Evolutionary conservation across 2,113 vertebrate genomes (phyloP), one percentile per base, ranked within the genome.

Genomic region (Tyrannus savana): DNA sequence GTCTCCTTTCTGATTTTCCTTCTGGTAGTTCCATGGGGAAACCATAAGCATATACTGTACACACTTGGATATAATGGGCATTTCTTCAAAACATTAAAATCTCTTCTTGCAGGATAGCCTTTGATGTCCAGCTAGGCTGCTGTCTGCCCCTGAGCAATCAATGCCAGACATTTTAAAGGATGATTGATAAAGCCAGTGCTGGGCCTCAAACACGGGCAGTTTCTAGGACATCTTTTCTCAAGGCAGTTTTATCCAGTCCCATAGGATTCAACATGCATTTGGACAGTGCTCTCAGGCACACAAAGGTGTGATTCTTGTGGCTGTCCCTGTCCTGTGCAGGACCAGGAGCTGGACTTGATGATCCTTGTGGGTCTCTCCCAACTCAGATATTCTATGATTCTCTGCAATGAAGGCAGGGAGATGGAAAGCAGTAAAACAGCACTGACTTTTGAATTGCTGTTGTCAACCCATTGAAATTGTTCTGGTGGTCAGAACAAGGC

Each of bases 361-460:
- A 37, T 33, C 47, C 55, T 41, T 22, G 24, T 60, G 47, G 41
- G 25, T 62, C 27, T 21, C 55, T 49, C 41, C 35, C 35, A 56
- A 7, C 31, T 56, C 27, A 24, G 25, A 4, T 28, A 28, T 49
- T 56, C 42, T 14, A 1, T 42, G 35, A 27, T 35, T 49, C 31
- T 24, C 2, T 0, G 1, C 27, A 84, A 37, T 28, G 64, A 23
- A 49, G 27, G 12, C 44, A 55, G 47, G 39, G 44, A 74, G 47
- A 53, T 44, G 87, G 27, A 24, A 53, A 74, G 35, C 39, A 67
- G 46, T 14, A 22, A 31, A 11, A 19, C 28, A 59, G 39, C 23
- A 9, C 0, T 2, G 64, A 39, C 2, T 0, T 50, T 21, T 35
- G 15, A 74, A 16, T 50, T 0, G 0, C 50, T 69, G 23, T 6